Base-by-base conservation (phyloP, 2,113 vertebrate genomes). In the Trematocara macrostoma region DNA sequence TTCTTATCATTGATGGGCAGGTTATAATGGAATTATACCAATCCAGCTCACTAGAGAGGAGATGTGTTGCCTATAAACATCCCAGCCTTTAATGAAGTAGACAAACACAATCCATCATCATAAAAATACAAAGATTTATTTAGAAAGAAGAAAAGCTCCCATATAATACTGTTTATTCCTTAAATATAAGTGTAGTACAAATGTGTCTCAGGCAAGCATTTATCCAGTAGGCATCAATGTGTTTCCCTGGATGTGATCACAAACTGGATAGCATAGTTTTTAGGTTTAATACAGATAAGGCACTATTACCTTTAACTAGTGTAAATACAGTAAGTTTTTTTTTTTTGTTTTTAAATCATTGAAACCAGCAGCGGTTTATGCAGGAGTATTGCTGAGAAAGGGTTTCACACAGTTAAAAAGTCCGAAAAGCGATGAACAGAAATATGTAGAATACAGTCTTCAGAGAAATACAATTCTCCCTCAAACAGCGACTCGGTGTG, bases 61-160 rank as follows among this genome's bases (percentile, higher is more conserved):
- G 16, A 61, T 35, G 35, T 14, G 61, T 40, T 12, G 18, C n/a
- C 61, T 40, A 40, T 67, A 40, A 67, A 40, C 35, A 67, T 40
- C 61, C 61, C 1, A 23, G 35, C n/a, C n/a, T 71, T 23, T 47
- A 47, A 74, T 29, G 23, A 83, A 78, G 34, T 6, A 82, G 11
- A 91, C 40, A 61, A 45, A 15, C 51, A 81, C 10, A 86, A 38
- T 26, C 2, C 15, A 40, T 91, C 74, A 57, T 90, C 91, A 81
- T 86, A 95, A 95, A 93, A 96, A 94, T 94, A 92, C 91, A 94
- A 87, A 78, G 78, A 86, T 96, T 95, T 95, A 94, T 93, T 95
- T 83, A 84, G 85, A 88, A 91, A 89, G 90, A 64, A 89, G 67
- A 69, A 64, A 89, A 86, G 81, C 81, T 91, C 83, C 86, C 86